Base-by-base conservation (phyloP, 2,888 invertebrate species). In the Keiferia lycopersicella region DNA sequence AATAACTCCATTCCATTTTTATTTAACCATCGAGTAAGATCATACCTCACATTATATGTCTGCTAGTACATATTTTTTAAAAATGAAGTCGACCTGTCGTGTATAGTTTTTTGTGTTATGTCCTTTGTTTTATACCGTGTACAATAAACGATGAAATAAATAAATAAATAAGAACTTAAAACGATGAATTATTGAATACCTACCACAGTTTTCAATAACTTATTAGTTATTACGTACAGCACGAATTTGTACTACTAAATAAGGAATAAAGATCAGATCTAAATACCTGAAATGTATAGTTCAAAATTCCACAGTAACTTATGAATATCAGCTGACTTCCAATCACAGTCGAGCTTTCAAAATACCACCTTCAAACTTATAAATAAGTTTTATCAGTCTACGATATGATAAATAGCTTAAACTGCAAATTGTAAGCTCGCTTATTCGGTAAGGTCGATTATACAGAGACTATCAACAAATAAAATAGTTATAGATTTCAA, bases 381-480 rank as follows among this genome's bases (percentile, higher is more conserved):
- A 63, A 50, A 56, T 57, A 22, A 63, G 22, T 39, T 58, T 63
- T 63, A 50, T 50, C 57, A 57, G 56, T n/a, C 30, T 11, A 34
- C 8, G 16, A 62, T 26, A 53, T 62, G 45, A 62, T 62, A 57
- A 62, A 56, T 57, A 34, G 57, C 45, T 41, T 18, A 45, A 26
- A 63, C 34, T 41, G 51, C 39, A 59, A 63, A 59, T 63, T 45
- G 45, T 30, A 45, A 45, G 41, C 45, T 45, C 48, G 41, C 45
- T 60, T 60, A 39, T 59, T 45, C 30, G 58, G 63, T 50, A 58
- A 67, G 65, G 65, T 65, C 61, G 63, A 62, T 48, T 58, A 64
- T 53, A 53, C 20, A 53, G 51, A 26, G 14, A 14, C 14, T 14
- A 53, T 2, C 12, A 22, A 51, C 4, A 22, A 12, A 22, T 2